These are phyloP conservation scores for Peucedramus taeniatus DNA, from an alignment of 2,113 vertebrate species.

Conservation along the genomic window DNA sequence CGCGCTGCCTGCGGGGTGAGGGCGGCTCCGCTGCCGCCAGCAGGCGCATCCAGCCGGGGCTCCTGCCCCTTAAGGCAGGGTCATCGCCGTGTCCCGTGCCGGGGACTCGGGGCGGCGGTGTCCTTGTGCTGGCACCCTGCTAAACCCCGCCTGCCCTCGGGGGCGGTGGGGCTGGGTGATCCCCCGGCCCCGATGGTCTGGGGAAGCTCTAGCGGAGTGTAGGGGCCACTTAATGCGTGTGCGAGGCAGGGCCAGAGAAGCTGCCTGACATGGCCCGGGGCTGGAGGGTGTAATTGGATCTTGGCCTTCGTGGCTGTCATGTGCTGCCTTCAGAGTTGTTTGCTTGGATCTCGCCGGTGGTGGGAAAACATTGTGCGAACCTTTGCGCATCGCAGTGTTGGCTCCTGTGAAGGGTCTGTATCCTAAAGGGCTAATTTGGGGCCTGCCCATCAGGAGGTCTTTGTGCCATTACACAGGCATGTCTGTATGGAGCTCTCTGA, in stretches of 20 bases:
- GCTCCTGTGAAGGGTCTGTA: not conserved
- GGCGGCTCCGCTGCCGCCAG: not conserved
- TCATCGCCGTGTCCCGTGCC: not conserved
- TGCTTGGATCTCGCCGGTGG: not conserved
- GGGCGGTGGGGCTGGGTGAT: not conserved
- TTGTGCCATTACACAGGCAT: not conserved
- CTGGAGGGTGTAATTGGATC: not conserved
- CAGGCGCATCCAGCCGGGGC: not conserved
- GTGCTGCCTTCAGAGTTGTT: not conserved
- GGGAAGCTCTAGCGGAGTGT: not conserved
- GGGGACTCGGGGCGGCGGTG: not conserved
- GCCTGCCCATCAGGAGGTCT: not conserved
- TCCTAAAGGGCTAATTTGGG: not conserved
- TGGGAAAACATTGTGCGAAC: not conserved
- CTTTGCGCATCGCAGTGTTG: fast-evolving
- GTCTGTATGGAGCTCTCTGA: not conserved
- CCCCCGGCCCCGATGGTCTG: fast-evolving
- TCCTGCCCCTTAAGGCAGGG: not conserved
- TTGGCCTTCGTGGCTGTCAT: not conserved
- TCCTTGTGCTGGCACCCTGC: not conserved
- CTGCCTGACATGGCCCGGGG: no score
- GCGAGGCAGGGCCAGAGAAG: not conserved
- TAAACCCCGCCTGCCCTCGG: fast-evolving
- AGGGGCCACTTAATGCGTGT: not conserved
- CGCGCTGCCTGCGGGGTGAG: not conserved